Evolutionary conservation across 2,113 vertebrate genomes (phyloP), one percentile per base, ranked within the genome.

Genomic region (Cervus canadensis): DNA sequence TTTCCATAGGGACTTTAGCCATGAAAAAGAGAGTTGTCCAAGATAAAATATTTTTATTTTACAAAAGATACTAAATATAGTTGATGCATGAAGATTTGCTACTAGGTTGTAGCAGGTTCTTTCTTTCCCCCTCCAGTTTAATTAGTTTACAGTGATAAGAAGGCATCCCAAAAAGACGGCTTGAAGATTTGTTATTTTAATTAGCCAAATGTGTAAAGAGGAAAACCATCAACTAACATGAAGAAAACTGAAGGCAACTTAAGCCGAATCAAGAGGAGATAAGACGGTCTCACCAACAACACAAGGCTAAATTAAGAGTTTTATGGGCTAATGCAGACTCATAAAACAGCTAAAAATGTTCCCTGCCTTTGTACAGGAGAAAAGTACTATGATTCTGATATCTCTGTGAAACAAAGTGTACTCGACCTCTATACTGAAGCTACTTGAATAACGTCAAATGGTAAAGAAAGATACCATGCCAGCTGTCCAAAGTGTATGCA

Each of bases 161-260:
- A 97, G 84, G 96, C 97, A 97, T 98, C 92, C 96, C 95, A 98
- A 98, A 98, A 98, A 98, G 98, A 98, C 64, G 98, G 97, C 98
- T 98, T 97, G 97, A 98, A 99, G 98, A 98, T 98, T 98, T 98
- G 98, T 98, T 99, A 99, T 98, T 99, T 98, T 99, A 99, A 99
- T 99, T 98, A 99, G 97, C 97, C 98, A 98, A 98, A 89, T 96
- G 94, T 98, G 97, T 96, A 97, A 98, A 97, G 92, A 98, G 95
- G 86, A 98, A 98, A 98, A 98, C 96, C 86, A 98, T 96, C 98
- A 97, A 94, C 56, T 91, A 97, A 96, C 88, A 78, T 95, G 97
- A 98, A 95, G 86, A 94, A 91, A 85, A 94, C 85, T 82, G 96
- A 93, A 98, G 59, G 82, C 71, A 30, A 85, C 94, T 97, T 97